phyloP scores from a whole-genome alignment of 2,113 vertebrate species.

The Trachemys scripta region DNA sequence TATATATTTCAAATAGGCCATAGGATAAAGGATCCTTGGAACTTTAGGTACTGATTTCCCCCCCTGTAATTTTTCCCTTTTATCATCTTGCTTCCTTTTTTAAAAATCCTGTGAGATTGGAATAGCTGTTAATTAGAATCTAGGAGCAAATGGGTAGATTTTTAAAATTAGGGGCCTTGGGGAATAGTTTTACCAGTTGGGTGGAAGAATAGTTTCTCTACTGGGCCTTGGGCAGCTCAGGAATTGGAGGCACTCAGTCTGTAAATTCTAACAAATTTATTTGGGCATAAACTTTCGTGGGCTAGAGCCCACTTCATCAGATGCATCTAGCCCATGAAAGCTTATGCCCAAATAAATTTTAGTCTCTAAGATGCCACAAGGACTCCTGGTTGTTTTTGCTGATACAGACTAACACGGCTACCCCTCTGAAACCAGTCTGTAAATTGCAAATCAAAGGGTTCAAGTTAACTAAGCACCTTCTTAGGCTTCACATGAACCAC shows the following conservation, averaged over 20 bases:
- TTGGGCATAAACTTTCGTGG: too few species aligned
- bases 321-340: too few species aligned
- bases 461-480: conserved; percentile 58
- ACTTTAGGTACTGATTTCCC: background rate
- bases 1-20: conserved; percentile 32
- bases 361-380: too few species aligned
- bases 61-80: conserved; percentile 27
- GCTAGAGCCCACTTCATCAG: too few species aligned
- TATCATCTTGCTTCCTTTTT: conserved; percentile 48
- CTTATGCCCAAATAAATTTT: too few species aligned
- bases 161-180: conserved; percentile 23
- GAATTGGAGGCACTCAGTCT: conserved; percentile 29
- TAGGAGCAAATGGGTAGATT: conserved; percentile 14
- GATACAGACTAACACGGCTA: too few species aligned
- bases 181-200: conserved; percentile 31
- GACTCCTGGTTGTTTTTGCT: too few species aligned
- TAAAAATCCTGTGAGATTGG: conserved; percentile 38
- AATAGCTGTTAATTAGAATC: conserved; percentile 48
- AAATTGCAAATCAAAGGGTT: conserved; percentile 60
- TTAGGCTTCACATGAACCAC: conserved; percentile 55
- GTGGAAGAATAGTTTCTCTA: conserved; percentile 32
- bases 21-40: conserved; percentile 18
- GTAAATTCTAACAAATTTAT: conserved; percentile 6
- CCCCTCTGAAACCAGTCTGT: conserved; percentile 1
- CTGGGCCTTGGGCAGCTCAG: conserved; percentile 46